Conservation (phyloP, 2,888 invertebrate genomes). For the Zonitis immaculata region DNA sequence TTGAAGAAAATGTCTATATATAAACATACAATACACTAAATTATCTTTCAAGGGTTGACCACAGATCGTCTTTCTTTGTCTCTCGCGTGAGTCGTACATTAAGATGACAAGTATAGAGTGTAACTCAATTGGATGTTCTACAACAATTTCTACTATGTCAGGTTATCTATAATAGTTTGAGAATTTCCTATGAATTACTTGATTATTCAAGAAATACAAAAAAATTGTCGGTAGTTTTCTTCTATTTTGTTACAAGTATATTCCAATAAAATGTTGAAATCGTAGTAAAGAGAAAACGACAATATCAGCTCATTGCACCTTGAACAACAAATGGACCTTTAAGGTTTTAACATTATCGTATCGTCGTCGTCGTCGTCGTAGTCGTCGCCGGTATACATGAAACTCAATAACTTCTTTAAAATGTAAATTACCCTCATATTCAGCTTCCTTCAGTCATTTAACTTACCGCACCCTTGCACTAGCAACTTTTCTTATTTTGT, state of each 20-base stretch:
- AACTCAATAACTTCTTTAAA: conserved; percentile 43
- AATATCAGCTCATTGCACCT: conserved; percentile 33
- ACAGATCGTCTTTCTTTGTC: background rate
- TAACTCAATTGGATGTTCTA: conserved; percentile 1
- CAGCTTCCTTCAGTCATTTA: conserved; percentile 34
- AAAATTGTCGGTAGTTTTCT: no score
- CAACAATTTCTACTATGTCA: background rate
- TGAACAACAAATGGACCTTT: conserved; percentile 25
- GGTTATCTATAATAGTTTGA: background rate
- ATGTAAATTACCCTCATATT: conserved; percentile 42
- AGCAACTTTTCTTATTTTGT: background rate
- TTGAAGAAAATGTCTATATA: no score
- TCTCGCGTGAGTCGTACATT: background rate
- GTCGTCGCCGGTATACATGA: conserved; percentile 23
- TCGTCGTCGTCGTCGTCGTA: no score
- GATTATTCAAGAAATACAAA: no score
- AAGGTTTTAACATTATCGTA: no score
- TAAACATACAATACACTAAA: background rate
- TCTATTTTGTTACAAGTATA: background rate
- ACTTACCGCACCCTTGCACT: conserved; percentile 1
- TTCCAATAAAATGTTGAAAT: background rate
- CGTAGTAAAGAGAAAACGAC: conserved; percentile 15
- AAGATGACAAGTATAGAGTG: background rate
- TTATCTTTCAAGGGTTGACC: conserved; percentile 1
- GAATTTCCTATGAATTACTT: no score